Base-by-base conservation (phyloP, 2,888 invertebrate genomes). In the Ptilodon capucinus region DNA sequence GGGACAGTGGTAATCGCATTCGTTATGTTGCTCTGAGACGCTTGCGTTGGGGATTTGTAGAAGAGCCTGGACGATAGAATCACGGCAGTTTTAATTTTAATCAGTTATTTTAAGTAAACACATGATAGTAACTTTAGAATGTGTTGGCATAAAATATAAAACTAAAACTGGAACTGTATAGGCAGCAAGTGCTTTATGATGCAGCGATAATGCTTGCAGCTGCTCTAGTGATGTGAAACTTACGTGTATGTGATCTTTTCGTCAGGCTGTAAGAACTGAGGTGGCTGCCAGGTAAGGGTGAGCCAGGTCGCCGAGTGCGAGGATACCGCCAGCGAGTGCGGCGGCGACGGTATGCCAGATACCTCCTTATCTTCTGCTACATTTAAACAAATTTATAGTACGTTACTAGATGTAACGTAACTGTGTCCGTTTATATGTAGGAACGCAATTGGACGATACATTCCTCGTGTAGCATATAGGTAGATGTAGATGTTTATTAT, bases 261-360 rank as follows among this genome's bases (percentile, higher is more conserved):
- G 44, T 95, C 94, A 0, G 96, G 96, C 74, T 95, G 94, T 32
- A 95, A 94, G 83, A 95, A 95, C 84, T 95, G 95, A 2, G 97
- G 97, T 3, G 96, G 96, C 71, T 96, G 95, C 97, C 97, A 97
- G 9, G 94, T 92, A 44, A 97, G 92, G 0, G 95, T 94, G 40
- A 97, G 94, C 93, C 95, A 96, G 4, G 96, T 96, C 40, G 96
- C 96, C 41, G 95, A 95, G 76, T 96, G 96, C 6, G 94, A 93
- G 0, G 95, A 93, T 21, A 97, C 94, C 0, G 95, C 93, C 40
- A 97, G 83, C 0, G 95, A 94, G 80, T 96, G 96, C 0, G 97
- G 97, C 0, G 96, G 95, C 0, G 96, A 96, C 5, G 96, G 94
- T 2, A 96, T 95, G 0, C 95, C 96, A 32, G 91, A 84, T 14